Base-by-base conservation (phyloP, 2,113 vertebrate species). In the Entomyzon cyanotis region DNA sequence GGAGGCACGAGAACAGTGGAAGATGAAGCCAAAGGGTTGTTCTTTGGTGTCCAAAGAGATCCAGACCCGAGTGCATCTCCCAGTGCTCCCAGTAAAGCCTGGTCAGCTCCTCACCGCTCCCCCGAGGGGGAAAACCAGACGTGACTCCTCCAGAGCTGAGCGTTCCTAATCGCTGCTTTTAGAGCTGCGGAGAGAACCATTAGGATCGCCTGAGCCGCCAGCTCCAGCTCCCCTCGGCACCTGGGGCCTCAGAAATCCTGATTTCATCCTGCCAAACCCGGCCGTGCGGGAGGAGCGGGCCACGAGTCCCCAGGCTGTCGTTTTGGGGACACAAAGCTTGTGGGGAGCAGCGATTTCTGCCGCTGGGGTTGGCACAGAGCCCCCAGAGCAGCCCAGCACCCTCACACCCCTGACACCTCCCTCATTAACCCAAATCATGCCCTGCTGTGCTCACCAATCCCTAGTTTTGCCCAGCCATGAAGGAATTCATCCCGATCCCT, bases 361-460 rank as follows among this genome's bases (percentile, higher is more conserved):
- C 69, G 31, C 33, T 68, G 46, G 8, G 2, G 0, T 81, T 37
- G 47, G 47, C 76, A 42, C 58, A 25, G 44, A 13, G 30, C 21
- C 21, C 62, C 53, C 0, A 0, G 19, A 37, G 46, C 70, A 20
- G 3, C 0, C 2, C 6, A 39, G 71, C 39, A 20, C n/a, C 60
- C 37, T 64, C 6, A 0, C 2, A 0, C 65, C 10, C 12, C 25
- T 2, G 19, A 10, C 19, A 7, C 14, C 42, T 0, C 9, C 1
- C 2, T 15, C 12, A 24, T 12, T 14, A 39, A 23, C 1, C 1
- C 3, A 19, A 10, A 5, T 10, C 11, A 23, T 11, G 12, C 79
- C 52, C 52, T 20, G 46, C 25, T 44, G 56, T 15, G 35, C 27
- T 44, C 47, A 0, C 5, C 5, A 16, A n/a, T 59, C 52, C 50